Evolutionary conservation across 2,797 vertebrate genomes (phyloP).

Genomic region (Premnoplex brunnescens): DNA sequence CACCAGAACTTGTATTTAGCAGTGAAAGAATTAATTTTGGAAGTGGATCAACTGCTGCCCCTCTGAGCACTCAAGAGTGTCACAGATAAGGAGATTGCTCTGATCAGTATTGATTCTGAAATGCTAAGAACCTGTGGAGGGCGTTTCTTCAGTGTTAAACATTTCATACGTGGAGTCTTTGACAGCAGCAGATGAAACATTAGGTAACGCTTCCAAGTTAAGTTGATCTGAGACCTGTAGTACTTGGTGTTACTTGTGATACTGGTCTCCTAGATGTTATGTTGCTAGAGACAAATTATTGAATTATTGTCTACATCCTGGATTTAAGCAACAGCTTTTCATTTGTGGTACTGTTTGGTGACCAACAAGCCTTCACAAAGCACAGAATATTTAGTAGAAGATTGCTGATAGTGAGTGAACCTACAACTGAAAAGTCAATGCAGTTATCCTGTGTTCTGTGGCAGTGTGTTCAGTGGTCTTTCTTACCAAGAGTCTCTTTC

Average conservation of each 20-base stretch:
- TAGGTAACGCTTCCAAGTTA: neutral
- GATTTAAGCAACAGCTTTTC: neutral
- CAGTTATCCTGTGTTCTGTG: neutral
- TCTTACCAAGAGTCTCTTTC: neutral
- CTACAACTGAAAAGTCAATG: neutral
- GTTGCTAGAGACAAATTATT: neutral
- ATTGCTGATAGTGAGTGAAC: neutral
- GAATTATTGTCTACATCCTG: neutral
- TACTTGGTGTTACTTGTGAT: neutral
- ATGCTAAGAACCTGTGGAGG: neutral
- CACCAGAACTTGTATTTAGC: conserved; percentile 64
- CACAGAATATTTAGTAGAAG: neutral
- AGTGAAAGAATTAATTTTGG: conserved; percentile 71
- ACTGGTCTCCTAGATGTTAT: neutral
- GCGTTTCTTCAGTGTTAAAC: neutral
- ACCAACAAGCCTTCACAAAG: neutral
- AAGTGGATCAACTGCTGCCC: conserved; percentile 71
- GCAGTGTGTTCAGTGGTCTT: neutral
- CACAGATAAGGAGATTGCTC: conserved; percentile 66
- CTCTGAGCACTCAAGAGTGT: conserved; percentile 60
- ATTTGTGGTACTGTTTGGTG: neutral
- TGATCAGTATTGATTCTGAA: neutral
- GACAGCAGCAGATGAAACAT: neutral
- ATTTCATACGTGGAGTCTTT: neutral
- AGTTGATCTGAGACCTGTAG: neutral